Percentiles rank a stretch among this genome's conserved stretches.
phyloP scores from a whole-genome alignment of 1,140 invertebrate species.

The Megathymus violae region DNA sequence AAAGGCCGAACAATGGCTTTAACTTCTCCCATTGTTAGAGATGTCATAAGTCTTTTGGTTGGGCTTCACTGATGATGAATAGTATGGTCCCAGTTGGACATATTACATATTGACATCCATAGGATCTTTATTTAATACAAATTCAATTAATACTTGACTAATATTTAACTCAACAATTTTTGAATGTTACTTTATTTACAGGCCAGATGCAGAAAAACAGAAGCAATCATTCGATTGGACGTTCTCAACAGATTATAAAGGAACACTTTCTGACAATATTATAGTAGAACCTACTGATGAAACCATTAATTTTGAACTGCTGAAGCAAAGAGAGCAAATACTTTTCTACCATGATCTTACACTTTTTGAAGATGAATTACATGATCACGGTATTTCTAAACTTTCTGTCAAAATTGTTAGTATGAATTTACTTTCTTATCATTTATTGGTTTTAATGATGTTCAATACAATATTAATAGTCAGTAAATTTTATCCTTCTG shows the following conservation, averaged over 20 bases:
- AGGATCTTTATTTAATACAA: no score
- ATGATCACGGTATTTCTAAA: slow-evolving; percentile 97
- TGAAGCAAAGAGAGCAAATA: slow-evolving; percentile 96
- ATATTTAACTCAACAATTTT: no score
- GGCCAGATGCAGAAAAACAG: slow-evolving; percentile 88
- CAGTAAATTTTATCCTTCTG: no score
- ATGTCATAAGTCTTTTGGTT: no score
- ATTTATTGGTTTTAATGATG: not conserved
- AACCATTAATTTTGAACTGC: slow-evolving; percentile 94
- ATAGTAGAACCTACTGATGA: slow-evolving; percentile 87
- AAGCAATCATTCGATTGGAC: slow-evolving; percentile 99
- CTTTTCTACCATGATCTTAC: slow-evolving; percentile 97
- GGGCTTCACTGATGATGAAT: no score
- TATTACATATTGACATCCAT: no score
- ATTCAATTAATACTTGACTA: no score
- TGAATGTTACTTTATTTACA: slow-evolving; percentile 47
- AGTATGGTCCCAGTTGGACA: no score
- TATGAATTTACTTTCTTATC: slow-evolving; percentile 36
- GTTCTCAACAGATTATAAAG: slow-evolving; percentile 96
- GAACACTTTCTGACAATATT: slow-evolving; percentile 89
- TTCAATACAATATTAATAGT: no score
- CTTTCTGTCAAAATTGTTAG: slow-evolving; percentile 97
- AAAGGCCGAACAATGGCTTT: no score
- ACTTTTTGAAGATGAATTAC: slow-evolving; percentile 98
- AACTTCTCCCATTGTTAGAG: no score